These are phyloP conservation scores for Hemithea aestivaria DNA, from an alignment of 2,888 invertebrate genomes.

Conservation along the genomic window DNA sequence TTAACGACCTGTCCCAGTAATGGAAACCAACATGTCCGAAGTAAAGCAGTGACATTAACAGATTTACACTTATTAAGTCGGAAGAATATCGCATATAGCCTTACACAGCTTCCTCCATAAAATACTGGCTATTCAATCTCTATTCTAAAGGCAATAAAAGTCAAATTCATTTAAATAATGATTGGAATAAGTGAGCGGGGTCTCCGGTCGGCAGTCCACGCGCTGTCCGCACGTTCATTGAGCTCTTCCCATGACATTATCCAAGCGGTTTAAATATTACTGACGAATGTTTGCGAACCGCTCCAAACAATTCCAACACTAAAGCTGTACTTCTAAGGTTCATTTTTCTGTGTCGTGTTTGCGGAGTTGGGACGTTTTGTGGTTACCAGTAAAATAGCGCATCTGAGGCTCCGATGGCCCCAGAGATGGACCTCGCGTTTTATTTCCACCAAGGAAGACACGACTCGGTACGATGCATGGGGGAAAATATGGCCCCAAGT, in stretches of 20 bases:
- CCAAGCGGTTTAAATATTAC: conserved; percentile 39
- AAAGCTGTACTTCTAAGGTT: conserved; percentile 1
- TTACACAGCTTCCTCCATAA: conserved; percentile 29
- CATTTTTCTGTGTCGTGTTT: conserved; percentile 5
- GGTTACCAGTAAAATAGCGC: conserved; percentile 56
- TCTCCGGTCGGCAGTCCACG: conserved; percentile 71
- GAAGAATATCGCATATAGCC: conserved; percentile 37
- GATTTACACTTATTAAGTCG: conserved; percentile 59
- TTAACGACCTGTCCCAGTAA: conserved; percentile 32
- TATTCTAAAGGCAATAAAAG: conserved; percentile 36
- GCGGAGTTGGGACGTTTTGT: conserved; percentile 35
- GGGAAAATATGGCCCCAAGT: conserved; percentile 74
- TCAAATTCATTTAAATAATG: conserved; percentile 42
- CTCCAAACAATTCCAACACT: conserved; percentile 18
- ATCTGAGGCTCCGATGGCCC: conserved; percentile 76
- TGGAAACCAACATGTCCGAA: conserved; percentile 39
- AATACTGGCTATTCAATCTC: conserved; percentile 30
- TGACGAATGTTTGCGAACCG: conserved; percentile 31
- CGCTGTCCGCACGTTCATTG: conserved; percentile 76
- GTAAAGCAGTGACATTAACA: conserved; percentile 44
- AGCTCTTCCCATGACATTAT: conserved; percentile 79
- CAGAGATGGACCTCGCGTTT: conserved; percentile 77
- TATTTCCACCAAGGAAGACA: conserved; percentile 78
- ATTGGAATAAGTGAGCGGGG: conserved; percentile 47
- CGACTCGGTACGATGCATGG: conserved; percentile 74